Conservation (phyloP, 2,113 vertebrate species). For the Cariama cristata region DNA sequence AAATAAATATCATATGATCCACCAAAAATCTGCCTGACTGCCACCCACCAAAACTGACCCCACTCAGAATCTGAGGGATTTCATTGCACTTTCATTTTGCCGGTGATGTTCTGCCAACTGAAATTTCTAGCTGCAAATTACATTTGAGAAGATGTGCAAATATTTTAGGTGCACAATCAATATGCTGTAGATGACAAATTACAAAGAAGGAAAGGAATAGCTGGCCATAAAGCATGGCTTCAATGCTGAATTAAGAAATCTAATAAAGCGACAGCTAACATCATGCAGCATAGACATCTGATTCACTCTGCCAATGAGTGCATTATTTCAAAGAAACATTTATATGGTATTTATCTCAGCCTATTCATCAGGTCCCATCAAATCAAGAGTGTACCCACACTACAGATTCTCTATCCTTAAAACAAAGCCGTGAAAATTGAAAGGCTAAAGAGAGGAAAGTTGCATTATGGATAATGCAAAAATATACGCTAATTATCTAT, state of each 20-base stretch:
- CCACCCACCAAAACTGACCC: background rate
- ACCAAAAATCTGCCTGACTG: background rate
- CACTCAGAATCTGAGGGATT: background rate
- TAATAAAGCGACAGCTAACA: slow-evolving; percentile 14
- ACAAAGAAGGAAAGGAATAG: background rate
- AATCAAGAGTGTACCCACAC: background rate
- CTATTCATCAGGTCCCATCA: slow-evolving; percentile 36
- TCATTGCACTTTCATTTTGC: background rate
- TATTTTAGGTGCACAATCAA: background rate
- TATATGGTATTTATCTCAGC: background rate
- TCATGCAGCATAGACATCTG: background rate
- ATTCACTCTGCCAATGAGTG: background rate
- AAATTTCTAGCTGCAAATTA: background rate
- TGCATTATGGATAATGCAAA: background rate
- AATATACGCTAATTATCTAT: background rate
- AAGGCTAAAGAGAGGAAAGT: background rate
- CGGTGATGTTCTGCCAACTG: background rate
- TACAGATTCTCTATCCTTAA: background rate
- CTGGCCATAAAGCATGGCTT: background rate
- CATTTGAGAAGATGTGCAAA: background rate
- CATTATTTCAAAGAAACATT: slow-evolving; percentile 21
- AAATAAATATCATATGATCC: background rate
- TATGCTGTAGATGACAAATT: background rate
- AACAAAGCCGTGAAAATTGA: background rate
- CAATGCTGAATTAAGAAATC: background rate